Conservation (phyloP, 2,113 vertebrate species). For the Echinops telfairi region DNA sequence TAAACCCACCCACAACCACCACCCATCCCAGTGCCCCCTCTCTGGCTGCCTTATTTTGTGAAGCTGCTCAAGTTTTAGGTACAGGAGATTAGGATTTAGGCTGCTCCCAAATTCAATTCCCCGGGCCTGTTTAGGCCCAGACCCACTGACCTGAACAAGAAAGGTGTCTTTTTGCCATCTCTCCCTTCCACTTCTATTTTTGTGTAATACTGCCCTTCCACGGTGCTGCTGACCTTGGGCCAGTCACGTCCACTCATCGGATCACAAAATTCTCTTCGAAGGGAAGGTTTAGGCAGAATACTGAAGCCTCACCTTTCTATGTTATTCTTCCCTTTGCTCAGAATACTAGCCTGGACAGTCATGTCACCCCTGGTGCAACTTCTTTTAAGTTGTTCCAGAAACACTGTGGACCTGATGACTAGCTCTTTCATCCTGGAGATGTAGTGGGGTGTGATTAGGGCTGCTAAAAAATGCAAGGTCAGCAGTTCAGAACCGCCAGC, state of each 20-base stretch:
- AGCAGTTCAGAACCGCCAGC: no score
- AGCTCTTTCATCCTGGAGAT: background rate
- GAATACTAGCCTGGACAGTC: background rate
- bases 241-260: background rate
- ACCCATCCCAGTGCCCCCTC: background rate
- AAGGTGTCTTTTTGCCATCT: background rate
- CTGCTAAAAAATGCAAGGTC: no score
- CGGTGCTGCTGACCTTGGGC: background rate
- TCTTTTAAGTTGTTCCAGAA: background rate
- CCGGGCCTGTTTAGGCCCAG: background rate
- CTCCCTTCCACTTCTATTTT: background rate
- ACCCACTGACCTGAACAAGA: background rate
- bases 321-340: background rate
- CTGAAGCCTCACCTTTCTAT: no score
- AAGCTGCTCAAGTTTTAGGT: background rate
- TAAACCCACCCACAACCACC: background rate
- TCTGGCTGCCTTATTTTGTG: background rate
- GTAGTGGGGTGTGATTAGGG: no score
- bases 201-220: background rate
- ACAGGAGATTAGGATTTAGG: background rate
- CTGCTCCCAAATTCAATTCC: background rate
- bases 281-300: no score
- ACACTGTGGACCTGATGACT: background rate
- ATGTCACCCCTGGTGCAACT: background rate
- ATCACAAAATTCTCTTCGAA: background rate